A percentile compares a stretch with the other conserved stretches of the same genome.
phyloP scores from a whole-genome alignment of 2,797 vertebrate genomes.

The Acanthornis magna region DNA sequence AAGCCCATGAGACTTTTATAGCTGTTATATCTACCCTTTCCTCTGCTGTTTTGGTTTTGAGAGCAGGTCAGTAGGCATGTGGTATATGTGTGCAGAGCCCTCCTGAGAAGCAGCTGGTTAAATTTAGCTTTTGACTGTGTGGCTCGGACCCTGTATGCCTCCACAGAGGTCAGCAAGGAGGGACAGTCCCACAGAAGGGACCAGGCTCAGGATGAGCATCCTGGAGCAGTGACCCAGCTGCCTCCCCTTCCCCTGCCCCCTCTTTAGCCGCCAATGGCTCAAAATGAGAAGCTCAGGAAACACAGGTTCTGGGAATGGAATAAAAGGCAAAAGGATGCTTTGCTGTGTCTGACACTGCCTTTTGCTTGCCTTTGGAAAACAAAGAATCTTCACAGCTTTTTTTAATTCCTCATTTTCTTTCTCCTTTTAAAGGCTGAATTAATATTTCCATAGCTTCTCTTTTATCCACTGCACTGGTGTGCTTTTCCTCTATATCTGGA shows the following conservation, averaged over 20 bases:
- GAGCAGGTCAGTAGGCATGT: neutral
- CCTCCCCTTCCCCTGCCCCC: neutral
- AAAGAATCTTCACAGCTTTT: neutral
- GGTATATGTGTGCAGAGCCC: neutral
- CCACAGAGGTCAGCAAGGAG: rapidly evolving
- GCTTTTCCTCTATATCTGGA: neutral
- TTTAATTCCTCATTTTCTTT: neutral
- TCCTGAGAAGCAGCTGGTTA: neutral
- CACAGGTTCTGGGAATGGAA: neutral
- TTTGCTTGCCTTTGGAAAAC: neutral
- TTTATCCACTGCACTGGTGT: rapidly evolving
- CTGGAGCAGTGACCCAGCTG: neutral
- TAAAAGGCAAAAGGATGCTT: neutral
- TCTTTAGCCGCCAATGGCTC: neutral
- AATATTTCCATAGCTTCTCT: neutral
- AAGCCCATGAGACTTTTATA: neutral
- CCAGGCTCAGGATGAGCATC: neutral
- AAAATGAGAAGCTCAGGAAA: neutral
- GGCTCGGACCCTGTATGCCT: neutral
- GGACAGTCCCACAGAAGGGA: neutral
- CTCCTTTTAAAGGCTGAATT: neutral
- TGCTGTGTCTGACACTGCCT: neutral
- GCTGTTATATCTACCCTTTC: neutral
- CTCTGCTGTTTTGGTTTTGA: neutral
- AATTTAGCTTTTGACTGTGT: neutral